A percentile compares a stretch with the other conserved stretches of the same genome.
These are phyloP conservation scores for Tiliqua scincoides DNA, from an alignment of 2,113 vertebrate genomes.

Conservation along the genomic window DNA sequence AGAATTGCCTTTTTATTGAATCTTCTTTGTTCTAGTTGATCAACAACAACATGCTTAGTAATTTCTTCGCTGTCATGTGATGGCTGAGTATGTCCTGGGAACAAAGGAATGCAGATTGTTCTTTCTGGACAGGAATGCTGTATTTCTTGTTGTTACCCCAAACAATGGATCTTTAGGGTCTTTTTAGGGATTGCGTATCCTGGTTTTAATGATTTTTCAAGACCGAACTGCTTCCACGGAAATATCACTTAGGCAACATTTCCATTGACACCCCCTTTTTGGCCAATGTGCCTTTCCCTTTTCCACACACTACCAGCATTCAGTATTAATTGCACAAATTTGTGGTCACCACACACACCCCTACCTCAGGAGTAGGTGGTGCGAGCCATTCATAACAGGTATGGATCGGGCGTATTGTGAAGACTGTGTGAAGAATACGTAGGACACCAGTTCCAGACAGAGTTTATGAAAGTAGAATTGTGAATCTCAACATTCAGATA, in stretches of 20 bases:
- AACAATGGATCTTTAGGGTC: not conserved
- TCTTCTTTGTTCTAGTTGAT: conserved; percentile 38
- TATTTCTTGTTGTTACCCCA: conserved; percentile 49
- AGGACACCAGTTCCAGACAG: too few relatives aligned
- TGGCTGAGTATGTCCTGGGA: conserved; percentile 41
- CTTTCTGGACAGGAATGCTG: conserved; percentile 53
- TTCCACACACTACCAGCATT: not conserved
- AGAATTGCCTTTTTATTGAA: conserved; percentile 32
- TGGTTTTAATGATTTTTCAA: not conserved
- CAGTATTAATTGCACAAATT: not conserved
- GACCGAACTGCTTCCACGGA: not conserved
- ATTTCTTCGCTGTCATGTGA: conserved; percentile 39
- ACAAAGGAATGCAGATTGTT: conserved; percentile 48
- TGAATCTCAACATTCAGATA: not conserved
- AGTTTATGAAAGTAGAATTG: not conserved
- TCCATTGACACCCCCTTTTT: not conserved
- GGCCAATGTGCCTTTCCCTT: not conserved
- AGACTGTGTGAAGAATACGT: too few relatives aligned
- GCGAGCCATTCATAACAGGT: not conserved
- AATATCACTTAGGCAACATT: conserved; percentile 1
- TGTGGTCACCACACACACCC: too few relatives aligned
- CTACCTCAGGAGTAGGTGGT: not conserved
- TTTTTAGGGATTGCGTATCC: conserved; percentile 3
- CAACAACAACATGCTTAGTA: conserved; percentile 19
- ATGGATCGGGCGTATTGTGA: not conserved